These are phyloP conservation scores for Dromaius novaehollandiae DNA, from an alignment of 2,113 vertebrate genomes.

Conservation along the genomic window DNA sequence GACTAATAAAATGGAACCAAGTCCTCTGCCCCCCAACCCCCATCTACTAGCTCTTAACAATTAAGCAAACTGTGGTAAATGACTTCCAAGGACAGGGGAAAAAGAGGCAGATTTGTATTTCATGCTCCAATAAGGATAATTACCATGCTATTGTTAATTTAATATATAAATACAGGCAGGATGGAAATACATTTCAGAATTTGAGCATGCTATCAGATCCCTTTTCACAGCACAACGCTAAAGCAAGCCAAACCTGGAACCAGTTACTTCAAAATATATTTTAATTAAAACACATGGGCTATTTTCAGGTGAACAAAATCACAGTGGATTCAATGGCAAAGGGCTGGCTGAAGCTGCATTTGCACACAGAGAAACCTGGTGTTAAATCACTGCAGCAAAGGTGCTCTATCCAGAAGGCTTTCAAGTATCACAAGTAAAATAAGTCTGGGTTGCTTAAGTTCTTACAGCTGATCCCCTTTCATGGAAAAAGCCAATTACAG, in stretches of 20 bases:
- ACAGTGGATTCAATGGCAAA: conserved; percentile 32
- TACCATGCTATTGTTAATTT: conserved; percentile 41
- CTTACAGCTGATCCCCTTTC: conserved; percentile 69
- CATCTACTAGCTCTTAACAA: conserved; percentile 29
- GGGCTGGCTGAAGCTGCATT: conserved; percentile 19
- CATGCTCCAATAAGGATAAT: conserved; percentile 58
- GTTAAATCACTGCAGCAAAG: conserved; percentile 46
- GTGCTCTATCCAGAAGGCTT: conserved; percentile 64
- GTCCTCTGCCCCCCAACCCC: background rate
- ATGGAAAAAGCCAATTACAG: conserved; percentile 69
- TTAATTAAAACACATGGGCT: conserved; percentile 56
- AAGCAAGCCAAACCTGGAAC: conserved; percentile 30
- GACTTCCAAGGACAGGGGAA: conserved; percentile 31
- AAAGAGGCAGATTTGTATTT: conserved; percentile 61
- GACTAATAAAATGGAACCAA: conserved; percentile 62
- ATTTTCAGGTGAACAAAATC: conserved; percentile 56
- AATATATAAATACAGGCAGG: conserved; percentile 57
- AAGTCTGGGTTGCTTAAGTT: conserved; percentile 71
- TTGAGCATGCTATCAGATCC: background rate
- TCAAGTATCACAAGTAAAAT: conserved; percentile 65
- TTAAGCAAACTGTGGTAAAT: conserved; percentile 46
- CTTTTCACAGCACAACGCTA: background rate
- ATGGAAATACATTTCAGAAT: conserved; percentile 13
- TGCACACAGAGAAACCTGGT: conserved; percentile 9
- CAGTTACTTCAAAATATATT: conserved; percentile 23